Percentiles rank a stretch among this genome's conserved stretches.
Evolutionary conservation across 2,888 invertebrate genomes (phyloP).

Genomic region (Ligdia adustata): DNA sequence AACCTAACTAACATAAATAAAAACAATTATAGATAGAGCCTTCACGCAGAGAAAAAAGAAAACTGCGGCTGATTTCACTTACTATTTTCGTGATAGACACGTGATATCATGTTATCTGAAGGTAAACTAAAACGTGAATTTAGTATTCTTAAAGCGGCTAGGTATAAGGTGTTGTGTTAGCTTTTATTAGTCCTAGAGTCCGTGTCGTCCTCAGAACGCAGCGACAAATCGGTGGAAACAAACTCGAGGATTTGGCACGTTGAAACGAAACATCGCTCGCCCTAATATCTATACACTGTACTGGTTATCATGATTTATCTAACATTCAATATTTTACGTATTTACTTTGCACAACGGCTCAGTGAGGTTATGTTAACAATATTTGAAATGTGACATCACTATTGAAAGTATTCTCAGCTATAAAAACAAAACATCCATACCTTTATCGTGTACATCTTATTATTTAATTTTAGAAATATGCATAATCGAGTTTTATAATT

Average conservation of each 20-base stretch:
- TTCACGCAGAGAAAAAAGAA: no score
- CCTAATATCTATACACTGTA: conserved; percentile 52
- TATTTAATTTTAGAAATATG: conserved; percentile 39
- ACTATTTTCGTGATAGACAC: no score
- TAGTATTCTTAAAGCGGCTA: no score
- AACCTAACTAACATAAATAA: no score
- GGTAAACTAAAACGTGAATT: no score
- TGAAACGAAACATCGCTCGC: conserved; percentile 46
- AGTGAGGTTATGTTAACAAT: conserved; percentile 36
- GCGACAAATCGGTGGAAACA: conserved; percentile 27
- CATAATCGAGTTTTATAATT: conserved; percentile 47
- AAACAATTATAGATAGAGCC: no score
- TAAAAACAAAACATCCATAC: conserved; percentile 54
- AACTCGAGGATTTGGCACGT: conserved; percentile 57
- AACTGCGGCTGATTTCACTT: no score
- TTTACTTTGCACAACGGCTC: conserved; percentile 47
- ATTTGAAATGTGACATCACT: conserved; percentile 45
- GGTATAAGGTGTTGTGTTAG: no score
- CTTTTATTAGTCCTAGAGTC: no score
- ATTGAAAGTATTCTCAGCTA: conserved; percentile 51
- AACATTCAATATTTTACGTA: conserved; percentile 66
- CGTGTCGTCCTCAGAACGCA: conserved; percentile 17
- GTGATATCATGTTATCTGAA: no score
- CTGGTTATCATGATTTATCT: conserved; percentile 52
- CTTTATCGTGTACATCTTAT: conserved; percentile 51